phyloP scores from a whole-genome alignment of 2,113 vertebrate genomes.

The Saccopteryx bilineata region DNA sequence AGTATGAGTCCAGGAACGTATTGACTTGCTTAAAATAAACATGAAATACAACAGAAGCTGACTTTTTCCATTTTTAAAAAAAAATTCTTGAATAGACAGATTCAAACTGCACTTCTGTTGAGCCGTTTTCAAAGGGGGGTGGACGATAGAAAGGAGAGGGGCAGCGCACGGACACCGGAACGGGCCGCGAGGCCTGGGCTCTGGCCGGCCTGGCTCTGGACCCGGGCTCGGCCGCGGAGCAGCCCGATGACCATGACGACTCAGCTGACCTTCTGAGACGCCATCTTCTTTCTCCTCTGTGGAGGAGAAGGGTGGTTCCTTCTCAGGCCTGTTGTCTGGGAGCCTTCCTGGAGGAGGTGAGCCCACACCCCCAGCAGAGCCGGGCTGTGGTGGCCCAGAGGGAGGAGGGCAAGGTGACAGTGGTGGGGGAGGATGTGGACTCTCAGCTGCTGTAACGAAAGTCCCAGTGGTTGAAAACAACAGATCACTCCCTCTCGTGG shows the following conservation, averaged over 20 bases:
- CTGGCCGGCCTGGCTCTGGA: neutral
- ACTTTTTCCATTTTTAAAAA: neutral
- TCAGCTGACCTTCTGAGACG: neutral
- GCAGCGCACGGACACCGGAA: fast-evolving
- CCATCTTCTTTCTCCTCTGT: neutral
- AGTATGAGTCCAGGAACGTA: neutral
- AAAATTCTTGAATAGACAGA: neutral
- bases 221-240: fast-evolving
- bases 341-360: fast-evolving
- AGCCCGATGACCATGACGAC: neutral
- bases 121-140: neutral
- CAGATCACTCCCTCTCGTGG: fast-evolving
- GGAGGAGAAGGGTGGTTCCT: fast-evolving
- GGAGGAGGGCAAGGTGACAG: neutral
- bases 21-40: neutral
- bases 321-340: no score
- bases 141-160: neutral
- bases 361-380: neutral
- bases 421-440: neutral
- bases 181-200: fast-evolving
- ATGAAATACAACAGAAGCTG: no score
- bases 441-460: neutral
- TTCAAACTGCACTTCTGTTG: neutral
- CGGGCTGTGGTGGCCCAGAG: fast-evolving
- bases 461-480: neutral